These are phyloP conservation scores for Conomelus anceps DNA, from an alignment of 2,888 invertebrate species.

Conservation along the genomic window DNA sequence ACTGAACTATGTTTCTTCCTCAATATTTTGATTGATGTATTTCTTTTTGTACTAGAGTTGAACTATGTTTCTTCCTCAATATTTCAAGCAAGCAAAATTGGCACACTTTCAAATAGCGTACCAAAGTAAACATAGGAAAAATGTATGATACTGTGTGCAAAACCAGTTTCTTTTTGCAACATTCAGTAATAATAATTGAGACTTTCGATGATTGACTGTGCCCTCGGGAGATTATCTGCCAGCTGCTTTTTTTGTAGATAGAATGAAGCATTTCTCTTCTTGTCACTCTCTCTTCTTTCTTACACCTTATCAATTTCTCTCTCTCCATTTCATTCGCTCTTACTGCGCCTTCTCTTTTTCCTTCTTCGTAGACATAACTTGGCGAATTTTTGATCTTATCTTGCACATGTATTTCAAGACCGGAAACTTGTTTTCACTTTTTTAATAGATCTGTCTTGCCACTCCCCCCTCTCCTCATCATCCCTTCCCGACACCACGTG, in stretches of 20 bases:
- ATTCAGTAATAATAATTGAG: neutral
- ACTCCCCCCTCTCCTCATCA: neutral
- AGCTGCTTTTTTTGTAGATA: neutral
- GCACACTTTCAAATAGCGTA: neutral
- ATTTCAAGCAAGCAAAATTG: neutral
- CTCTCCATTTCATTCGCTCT: constrained; percentile 24
- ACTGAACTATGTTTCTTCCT: neutral
- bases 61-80: neutral
- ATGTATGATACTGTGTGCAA: neutral
- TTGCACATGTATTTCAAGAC: neutral
- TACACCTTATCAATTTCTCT: neutral
- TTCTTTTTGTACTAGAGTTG: neutral
- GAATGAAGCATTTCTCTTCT: constrained; percentile 16
- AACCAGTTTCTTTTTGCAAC: neutral
- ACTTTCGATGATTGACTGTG: neutral
- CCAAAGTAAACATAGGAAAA: neutral
- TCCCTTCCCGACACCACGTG: neutral
- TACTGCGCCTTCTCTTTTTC: no score
- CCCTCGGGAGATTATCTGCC: neutral
- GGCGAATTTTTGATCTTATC: neutral
- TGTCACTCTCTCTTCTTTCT: constrained; percentile 22
- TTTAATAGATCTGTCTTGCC: neutral
- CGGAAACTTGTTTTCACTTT: neutral
- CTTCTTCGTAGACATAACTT: neutral
- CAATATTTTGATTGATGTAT: neutral